Conservation (phyloP, 2,888 invertebrate genomes). For the Cecidostiba fungosa region DNA sequence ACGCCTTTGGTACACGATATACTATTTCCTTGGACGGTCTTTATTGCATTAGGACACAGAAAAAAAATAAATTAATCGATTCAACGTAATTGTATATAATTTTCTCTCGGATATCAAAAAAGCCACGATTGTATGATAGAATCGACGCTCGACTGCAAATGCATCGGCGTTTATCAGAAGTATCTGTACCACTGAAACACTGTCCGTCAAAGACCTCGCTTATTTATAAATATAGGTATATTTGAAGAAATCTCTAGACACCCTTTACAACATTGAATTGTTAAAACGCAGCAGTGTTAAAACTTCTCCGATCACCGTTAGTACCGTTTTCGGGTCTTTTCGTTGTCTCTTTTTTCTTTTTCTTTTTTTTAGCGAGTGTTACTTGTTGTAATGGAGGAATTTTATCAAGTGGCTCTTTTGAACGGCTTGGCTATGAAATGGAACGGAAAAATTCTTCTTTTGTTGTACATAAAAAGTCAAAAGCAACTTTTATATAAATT, state of each 20-base stretch:
- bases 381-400: neutral
- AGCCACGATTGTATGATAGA: neutral
- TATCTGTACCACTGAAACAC: slow-evolving; percentile 43
- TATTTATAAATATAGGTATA: neutral
- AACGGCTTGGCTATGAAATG: neutral
- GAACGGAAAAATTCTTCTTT: neutral
- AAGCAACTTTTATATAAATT: neutral
- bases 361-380: slow-evolving; percentile 16
- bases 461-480: neutral
- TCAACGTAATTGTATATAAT: slow-evolving; percentile 49
- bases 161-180: neutral
- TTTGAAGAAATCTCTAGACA: slow-evolving; percentile 36
- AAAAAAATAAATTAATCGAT: neutral
- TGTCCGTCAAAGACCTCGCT: slow-evolving; percentile 23
- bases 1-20: no score
- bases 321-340: slow-evolving; percentile 41
- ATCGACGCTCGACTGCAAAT: neutral
- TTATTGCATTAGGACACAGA: neutral
- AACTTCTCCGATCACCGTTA: slow-evolving; percentile 42
- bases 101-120: slow-evolving; percentile 29
- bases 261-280: slow-evolving; percentile 24
- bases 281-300: slow-evolving; percentile 49
- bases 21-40: no score
- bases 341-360: slow-evolving; percentile 30
- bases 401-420: neutral